Percentiles rank a stretch among this genome's conserved stretches.
These are phyloP conservation scores for Nezara viridula DNA, from an alignment of 2,888 invertebrate genomes.

Conservation along the genomic window DNA sequence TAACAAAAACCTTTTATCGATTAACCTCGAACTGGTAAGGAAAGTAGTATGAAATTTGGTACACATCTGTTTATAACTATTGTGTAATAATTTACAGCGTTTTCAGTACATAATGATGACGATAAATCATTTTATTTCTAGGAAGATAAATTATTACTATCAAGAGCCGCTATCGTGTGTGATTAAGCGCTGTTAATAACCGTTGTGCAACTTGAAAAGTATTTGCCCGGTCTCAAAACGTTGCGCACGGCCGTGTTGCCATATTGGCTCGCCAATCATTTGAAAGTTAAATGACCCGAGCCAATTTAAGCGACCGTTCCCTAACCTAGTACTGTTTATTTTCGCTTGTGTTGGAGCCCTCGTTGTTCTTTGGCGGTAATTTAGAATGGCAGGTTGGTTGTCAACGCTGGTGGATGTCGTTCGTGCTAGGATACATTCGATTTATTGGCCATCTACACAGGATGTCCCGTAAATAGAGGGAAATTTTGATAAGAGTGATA, in stretches of 20 bases:
- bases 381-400: no score
- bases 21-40: no score
- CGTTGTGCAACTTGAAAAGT: background rate
- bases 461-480: no score
- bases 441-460: background rate
- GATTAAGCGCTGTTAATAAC: background rate
- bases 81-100: no score
- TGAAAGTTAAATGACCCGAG: background rate
- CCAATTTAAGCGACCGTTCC: background rate
- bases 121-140: no score
- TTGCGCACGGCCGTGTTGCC: background rate
- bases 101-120: no score
- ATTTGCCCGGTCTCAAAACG: background rate
- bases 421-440: background rate
- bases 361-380: background rate
- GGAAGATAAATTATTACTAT: no score
- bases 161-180: no score
- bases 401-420: background rate
- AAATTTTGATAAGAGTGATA: no score
- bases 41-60: no score
- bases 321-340: background rate
- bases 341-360: background rate
- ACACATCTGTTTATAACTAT: no score
- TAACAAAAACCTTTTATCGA: no score
- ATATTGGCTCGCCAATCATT: background rate